These are phyloP conservation scores for Chironomus striatipennis DNA, from an alignment of 1,140 invertebrate species.

Conservation along the genomic window DNA sequence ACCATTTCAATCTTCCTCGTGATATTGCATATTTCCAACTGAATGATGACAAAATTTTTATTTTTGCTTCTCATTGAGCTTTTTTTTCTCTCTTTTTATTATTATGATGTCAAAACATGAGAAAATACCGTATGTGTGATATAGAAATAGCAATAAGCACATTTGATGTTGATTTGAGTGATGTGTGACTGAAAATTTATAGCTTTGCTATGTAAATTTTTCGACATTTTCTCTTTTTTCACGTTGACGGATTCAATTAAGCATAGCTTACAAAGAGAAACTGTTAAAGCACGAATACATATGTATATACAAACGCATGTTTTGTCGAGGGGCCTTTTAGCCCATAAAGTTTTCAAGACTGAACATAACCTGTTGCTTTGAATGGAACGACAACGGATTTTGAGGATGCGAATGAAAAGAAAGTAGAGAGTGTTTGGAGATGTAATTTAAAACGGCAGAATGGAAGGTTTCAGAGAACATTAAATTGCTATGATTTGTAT, in stretches of 20 bases:
- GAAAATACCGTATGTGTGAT: neutral
- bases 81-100: neutral
- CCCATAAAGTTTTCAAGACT: no score
- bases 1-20: no score
- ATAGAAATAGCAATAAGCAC: neutral
- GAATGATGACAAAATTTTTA: no score
- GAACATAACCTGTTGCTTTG: no score
- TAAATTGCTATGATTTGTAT: no score
- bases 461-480: no score
- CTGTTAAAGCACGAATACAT: neutral
- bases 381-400: neutral
- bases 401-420: neutral
- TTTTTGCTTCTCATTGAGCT: no score
- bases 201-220: neutral
- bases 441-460: no score
- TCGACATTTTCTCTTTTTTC: neutral
- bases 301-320: neutral
- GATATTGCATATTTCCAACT: no score
- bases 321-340: neutral
- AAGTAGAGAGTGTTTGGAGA: neutral
- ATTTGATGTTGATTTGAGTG: neutral
- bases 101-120: neutral
- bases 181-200: neutral
- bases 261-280: neutral
- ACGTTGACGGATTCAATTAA: constrained; percentile 7